These are phyloP conservation scores for Rhabdomys dilectus DNA, from an alignment of 2,113 vertebrate genomes.

Conservation along the genomic window DNA sequence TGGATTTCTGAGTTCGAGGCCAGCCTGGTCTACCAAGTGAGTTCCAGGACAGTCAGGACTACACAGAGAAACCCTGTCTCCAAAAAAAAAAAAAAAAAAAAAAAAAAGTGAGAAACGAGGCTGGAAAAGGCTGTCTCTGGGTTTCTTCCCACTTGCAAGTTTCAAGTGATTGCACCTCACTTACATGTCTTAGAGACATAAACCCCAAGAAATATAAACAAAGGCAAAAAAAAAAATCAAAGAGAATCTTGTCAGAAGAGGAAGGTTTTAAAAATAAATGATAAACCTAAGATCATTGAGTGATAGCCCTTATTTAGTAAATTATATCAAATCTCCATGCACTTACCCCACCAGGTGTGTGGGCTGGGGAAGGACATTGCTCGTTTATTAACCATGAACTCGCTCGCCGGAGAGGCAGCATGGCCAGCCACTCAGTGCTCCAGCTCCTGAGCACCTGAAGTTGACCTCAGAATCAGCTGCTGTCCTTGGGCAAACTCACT, in stretches of 20 bases:
- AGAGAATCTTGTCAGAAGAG: neutral
- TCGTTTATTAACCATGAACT: neutral
- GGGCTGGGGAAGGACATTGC: too few relatives aligned
- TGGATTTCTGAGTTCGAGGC: too few relatives aligned
- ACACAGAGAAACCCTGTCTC: too few relatives aligned
- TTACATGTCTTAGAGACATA: neutral
- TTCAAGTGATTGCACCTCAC: neutral
- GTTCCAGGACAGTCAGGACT: too few relatives aligned
- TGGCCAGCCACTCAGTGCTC: neutral
- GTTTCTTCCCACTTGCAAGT: constrained; percentile 5
- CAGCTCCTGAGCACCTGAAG: neutral
- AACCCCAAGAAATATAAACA: neutral
- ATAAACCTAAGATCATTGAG: constrained; percentile 2
- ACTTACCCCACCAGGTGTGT: neutral
- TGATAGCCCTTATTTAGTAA: constrained; percentile 43
- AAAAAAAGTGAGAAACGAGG: too few relatives aligned
- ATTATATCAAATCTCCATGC: neutral
- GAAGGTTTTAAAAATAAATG: constrained; percentile 56
- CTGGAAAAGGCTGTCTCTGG: constrained; percentile 6
- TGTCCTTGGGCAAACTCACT: neutral
- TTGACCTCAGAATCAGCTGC: constrained; percentile 17
- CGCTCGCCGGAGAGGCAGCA: neutral
- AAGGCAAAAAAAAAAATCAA: neutral
- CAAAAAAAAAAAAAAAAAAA: too few relatives aligned
- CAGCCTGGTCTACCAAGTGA: too few relatives aligned